Conservation (phyloP, 1,140 invertebrate genomes). For the Vollenhovia emeryi region DNA sequence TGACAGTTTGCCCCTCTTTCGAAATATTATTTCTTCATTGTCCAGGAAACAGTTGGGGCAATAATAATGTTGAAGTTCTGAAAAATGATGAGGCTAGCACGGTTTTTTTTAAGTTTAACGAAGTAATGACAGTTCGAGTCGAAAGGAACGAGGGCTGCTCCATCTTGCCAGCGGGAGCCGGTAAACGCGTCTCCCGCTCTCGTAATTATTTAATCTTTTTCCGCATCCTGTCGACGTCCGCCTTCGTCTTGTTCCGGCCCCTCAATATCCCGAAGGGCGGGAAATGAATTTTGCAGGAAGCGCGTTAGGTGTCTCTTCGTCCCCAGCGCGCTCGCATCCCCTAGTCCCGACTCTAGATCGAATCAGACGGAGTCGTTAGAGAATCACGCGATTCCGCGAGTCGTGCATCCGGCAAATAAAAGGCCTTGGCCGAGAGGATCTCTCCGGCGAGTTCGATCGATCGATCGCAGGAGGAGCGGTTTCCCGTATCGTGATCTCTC, state of each 20-base stretch:
- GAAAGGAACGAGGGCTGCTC: neutral
- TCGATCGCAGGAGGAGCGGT: slow-evolving; percentile 14
- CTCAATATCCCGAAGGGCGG: slow-evolving; percentile 36
- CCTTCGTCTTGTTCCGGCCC: slow-evolving; percentile 10
- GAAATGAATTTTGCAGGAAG: slow-evolving; percentile 53
- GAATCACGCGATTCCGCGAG: slow-evolving; percentile 41
- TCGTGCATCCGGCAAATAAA: slow-evolving; percentile 51
- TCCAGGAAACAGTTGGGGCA: neutral
- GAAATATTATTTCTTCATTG: neutral
- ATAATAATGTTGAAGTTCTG: neutral
- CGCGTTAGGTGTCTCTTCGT: slow-evolving; percentile 12
- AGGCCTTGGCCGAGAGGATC: neutral
- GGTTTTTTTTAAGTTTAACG: neutral
- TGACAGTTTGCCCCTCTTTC: neutral
- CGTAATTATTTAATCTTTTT: slow-evolving; percentile 56
- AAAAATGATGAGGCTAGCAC: neutral
- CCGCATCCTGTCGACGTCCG: neutral
- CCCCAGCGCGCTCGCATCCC: neutral
- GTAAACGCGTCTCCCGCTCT: slow-evolving; percentile 18
- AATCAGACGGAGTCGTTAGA: slow-evolving; percentile 59
- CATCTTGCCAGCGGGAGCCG: neutral
- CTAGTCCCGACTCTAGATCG: slow-evolving; percentile 39
- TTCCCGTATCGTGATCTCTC: neutral
- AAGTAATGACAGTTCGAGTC: neutral
- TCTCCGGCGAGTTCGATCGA: slow-evolving; percentile 56